These are phyloP conservation scores for Tenualosa ilisha DNA, from an alignment of 2,797 vertebrate species.

Conservation along the genomic window DNA sequence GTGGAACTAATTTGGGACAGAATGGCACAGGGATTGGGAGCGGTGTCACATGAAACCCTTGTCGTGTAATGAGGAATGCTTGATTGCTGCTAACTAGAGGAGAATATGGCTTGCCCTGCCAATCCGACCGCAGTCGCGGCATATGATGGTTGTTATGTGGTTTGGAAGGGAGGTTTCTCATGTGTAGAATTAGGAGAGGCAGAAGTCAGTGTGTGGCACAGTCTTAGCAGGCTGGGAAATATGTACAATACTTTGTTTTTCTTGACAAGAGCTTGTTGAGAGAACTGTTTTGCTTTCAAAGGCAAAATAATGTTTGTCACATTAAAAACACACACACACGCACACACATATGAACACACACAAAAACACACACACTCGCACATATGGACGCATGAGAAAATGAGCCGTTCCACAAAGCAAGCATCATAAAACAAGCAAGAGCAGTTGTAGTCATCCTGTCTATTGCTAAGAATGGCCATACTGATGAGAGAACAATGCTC, in stretches of 20 bases:
- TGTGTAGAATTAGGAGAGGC: not conserved
- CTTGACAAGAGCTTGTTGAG: slow-evolving; percentile 38
- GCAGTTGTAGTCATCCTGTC: not conserved
- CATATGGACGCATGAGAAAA: not conserved
- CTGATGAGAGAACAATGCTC: not conserved
- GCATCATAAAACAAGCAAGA: not conserved
- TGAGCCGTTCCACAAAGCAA: not conserved
- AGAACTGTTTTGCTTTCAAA: not conserved
- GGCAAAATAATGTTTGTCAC: not conserved
- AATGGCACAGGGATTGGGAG: slow-evolving; percentile 82
- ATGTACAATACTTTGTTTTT: not conserved
- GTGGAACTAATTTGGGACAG: slow-evolving; percentile 92
- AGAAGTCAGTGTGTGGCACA: not conserved
- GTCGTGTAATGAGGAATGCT: slow-evolving; percentile 76
- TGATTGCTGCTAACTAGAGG: slow-evolving; percentile 73
- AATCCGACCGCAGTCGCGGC: not conserved
- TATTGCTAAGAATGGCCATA: not conserved
- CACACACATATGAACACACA: not conserved
- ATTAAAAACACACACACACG: not conserved
- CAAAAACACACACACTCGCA: not conserved
- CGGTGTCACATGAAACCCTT: slow-evolving; percentile 76
- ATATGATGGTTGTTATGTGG: slow-evolving; percentile 36
- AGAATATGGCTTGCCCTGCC: slow-evolving; percentile 20
- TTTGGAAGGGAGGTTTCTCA: not conserved
- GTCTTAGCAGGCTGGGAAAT: not conserved